Conservation (phyloP, 2,113 vertebrate species). For the Donacobius atricapilla region DNA sequence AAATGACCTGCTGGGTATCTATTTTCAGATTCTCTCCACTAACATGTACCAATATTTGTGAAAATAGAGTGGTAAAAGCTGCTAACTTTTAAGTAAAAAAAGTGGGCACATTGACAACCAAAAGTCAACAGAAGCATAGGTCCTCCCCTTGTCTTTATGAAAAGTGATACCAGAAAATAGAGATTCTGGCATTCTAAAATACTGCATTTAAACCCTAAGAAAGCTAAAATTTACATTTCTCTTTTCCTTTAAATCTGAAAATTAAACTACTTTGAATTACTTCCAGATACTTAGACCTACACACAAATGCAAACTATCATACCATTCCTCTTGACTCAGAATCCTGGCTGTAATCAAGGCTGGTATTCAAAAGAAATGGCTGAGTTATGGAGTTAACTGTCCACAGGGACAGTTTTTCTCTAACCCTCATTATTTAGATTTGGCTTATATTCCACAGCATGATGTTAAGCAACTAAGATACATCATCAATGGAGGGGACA, state of each 20-base stretch:
- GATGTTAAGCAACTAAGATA: conserved; percentile 39
- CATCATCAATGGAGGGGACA: neutral
- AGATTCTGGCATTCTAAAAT: neutral
- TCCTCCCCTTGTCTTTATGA: neutral
- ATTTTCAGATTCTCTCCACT: neutral
- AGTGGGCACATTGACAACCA: neutral
- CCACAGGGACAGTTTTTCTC: neutral
- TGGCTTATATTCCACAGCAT: conserved; percentile 28
- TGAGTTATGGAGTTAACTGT: neutral
- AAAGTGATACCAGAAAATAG: neutral
- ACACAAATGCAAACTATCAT: neutral
- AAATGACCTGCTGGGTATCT: neutral
- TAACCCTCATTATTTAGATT: conserved; percentile 5
- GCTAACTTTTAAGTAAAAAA: neutral
- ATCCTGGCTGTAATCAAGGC: neutral
- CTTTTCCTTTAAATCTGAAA: neutral
- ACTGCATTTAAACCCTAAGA: neutral
- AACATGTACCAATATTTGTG: neutral
- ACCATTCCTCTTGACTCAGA: neutral
- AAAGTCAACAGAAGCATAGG: neutral
- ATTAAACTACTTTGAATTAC: neutral
- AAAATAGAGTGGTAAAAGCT: neutral
- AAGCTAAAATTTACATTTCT: neutral
- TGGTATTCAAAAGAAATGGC: conserved; percentile 23
- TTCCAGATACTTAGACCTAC: neutral